Conservation (phyloP, 2,113 vertebrate genomes). For the Pica pica region DNA sequence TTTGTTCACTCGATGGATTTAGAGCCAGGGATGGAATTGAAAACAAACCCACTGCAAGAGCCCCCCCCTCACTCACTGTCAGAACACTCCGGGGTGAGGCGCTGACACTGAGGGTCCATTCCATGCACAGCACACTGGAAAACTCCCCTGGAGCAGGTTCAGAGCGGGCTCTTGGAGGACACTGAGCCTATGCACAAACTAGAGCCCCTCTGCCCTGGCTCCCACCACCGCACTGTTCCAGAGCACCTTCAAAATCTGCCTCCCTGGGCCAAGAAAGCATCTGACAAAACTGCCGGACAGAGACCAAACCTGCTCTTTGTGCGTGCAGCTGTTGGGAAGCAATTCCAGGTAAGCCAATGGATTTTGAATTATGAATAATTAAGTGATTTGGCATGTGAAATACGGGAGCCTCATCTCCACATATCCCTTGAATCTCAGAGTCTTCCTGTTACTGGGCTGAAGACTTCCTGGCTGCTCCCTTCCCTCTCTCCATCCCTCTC, state of each 20-base stretch:
- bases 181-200: background rate
- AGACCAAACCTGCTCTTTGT: background rate
- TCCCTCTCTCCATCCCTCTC: background rate
- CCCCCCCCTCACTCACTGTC: rapidly evolving
- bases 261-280: background rate
- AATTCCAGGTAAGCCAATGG: background rate
- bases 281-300: rapidly evolving
- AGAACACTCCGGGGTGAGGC: background rate
- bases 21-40: background rate
- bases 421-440: rapidly evolving
- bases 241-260: background rate
- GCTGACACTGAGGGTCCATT: background rate
- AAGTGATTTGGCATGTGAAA: background rate
- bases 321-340: background rate
- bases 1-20: background rate
- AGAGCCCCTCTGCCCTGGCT: background rate
- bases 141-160: background rate
- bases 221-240: background rate
- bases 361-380: background rate
- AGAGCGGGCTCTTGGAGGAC: rapidly evolving
- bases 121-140: rapidly evolving
- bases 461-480: background rate
- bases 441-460: background rate
- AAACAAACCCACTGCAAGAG: background rate
- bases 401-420: background rate